Base-by-base conservation (phyloP, 2,797 vertebrate genomes). In the Microctenopoma steveboyesi region DNA sequence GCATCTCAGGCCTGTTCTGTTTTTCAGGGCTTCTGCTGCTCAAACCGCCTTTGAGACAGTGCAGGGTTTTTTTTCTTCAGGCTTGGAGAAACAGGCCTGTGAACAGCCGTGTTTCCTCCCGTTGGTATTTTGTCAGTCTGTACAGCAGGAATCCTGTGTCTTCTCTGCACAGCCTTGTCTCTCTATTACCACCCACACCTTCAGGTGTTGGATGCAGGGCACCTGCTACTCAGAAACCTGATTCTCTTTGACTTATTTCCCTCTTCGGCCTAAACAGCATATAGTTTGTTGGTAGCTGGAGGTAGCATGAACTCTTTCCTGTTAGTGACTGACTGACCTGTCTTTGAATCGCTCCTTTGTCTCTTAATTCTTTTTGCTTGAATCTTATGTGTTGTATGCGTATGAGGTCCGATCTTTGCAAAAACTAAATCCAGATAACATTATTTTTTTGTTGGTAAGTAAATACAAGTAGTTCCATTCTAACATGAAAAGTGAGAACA, bases 191-290 rank as follows among this genome's bases (percentile, higher is more conserved):
- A 8, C 76, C 69, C 25, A 70, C 60, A 65, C 46, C 37, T 55
- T 60, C 72, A 72, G 74, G 72, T 76, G 46, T 50, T 64, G 30
- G 45, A 50, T 68, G 39, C 33, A 11, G 45, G 56, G 52, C 56
- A 81, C 69, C 74, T 78, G 78, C 49, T 67, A 0, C 52, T 1
- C 2, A 33, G 5, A 54, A n/a, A 58, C 55, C 54, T 1, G 10
- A 53, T 65, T 77, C 7, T 57, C 25, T 61, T 18, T 63, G 61
- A 30, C 28, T 30, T 30, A 22, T 22, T 22, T 22, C 22, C 22
- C 22, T 22, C 22, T 22, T 22, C 2, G 22, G 22, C 22, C 2
- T 22, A 22, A 22, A 22, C 22, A 22, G 22, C 28, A 37, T 37
- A 37, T 7, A 60, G 18, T n/a, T 7, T 11, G 30, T 12, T 53